phyloP scores from a whole-genome alignment of 2,797 vertebrate genomes.

The Furcifer pardalis region DNA sequence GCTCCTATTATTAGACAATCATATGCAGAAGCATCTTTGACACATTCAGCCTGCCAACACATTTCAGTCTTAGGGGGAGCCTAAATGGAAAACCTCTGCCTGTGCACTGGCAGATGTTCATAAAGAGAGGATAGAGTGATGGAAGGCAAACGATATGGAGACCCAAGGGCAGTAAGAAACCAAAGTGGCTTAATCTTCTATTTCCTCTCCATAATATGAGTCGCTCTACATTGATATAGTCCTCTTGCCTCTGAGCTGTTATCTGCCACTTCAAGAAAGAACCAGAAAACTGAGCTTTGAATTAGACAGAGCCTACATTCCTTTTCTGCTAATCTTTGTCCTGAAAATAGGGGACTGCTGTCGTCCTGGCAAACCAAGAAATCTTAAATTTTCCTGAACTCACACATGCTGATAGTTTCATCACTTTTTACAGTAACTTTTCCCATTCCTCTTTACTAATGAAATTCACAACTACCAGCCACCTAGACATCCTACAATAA shows the following conservation, averaged over 20 bases:
- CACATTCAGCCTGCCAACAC: constrained; percentile 56
- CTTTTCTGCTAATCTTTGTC: constrained; percentile 53
- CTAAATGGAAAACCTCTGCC: constrained; percentile 53
- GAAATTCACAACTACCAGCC: background rate
- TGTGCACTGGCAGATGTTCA: constrained; percentile 41
- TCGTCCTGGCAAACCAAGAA: constrained; percentile 41
- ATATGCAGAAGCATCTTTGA: constrained; percentile 46
- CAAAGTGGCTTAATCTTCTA: constrained; percentile 61
- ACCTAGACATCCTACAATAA: background rate
- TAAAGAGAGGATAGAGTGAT: constrained; percentile 38
- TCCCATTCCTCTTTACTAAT: constrained; percentile 12
- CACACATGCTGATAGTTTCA: constrained; percentile 26
- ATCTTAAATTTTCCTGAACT: constrained; percentile 53
- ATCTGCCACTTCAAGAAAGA: constrained; percentile 70
- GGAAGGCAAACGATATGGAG: background rate
- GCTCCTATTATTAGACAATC: constrained; percentile 50
- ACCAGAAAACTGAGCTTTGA: background rate
- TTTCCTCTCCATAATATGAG: constrained; percentile 71
- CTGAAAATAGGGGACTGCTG: constrained; percentile 54
- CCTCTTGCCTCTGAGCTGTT: constrained; percentile 59
- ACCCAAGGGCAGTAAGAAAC: constrained; percentile 56
- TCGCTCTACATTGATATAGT: constrained; percentile 58
- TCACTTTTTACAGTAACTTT: constrained; percentile 27
- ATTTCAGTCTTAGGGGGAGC: constrained; percentile 49
- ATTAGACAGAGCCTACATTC: constrained; percentile 27